Evolutionary conservation across 2,888 invertebrate genomes (phyloP), one percentile per base, ranked within the genome.

Genomic region (Nowickia ferox): DNA sequence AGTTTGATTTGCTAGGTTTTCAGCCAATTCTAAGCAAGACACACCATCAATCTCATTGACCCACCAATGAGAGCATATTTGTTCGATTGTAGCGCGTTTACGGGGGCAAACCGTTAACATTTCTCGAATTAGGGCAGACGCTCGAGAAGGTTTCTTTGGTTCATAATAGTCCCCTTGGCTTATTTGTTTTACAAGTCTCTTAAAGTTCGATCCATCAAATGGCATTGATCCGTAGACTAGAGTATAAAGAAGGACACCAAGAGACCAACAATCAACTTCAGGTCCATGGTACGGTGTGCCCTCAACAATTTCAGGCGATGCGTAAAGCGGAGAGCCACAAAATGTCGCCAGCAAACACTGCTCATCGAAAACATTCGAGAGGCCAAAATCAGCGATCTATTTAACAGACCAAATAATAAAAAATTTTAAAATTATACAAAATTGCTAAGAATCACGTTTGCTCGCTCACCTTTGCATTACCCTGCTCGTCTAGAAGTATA

Each of bases 141-240:
- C 99, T 89, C 98, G 96, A 86, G 99, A 98, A 61, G 98, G 98
- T 89, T 95, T 96, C 90, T 97, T 96, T 65, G 99, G 99, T 93
- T 99, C 99, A 92, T 97, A 98, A 93, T 99, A 99, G 93, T 98
- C 98, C 8, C 99, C 99, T 91, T 97, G 96, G 89, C 98, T 98
- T 91, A 99, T 99, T 93, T 99, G 98, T 91, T 97, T 96, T 87
- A 98, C 98, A 91, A 99, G 95, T 90, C 97, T 95, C 93, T 98
- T 98, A 93, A 99, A 99, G 94, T 99, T 98, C 87, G 98, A 97
- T 85, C 99, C 99, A 93, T 99, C 99, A 92, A 99, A 99, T 75
- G 97, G 99, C 99, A 99, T 99, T 88, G 99, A 98, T 89, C 99
- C 99, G 93, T 99, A 99, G 88, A 99, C 99, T 90, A 99, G 94